Conservation (phyloP, 2,888 invertebrate species). For the Hartigia nigra region DNA sequence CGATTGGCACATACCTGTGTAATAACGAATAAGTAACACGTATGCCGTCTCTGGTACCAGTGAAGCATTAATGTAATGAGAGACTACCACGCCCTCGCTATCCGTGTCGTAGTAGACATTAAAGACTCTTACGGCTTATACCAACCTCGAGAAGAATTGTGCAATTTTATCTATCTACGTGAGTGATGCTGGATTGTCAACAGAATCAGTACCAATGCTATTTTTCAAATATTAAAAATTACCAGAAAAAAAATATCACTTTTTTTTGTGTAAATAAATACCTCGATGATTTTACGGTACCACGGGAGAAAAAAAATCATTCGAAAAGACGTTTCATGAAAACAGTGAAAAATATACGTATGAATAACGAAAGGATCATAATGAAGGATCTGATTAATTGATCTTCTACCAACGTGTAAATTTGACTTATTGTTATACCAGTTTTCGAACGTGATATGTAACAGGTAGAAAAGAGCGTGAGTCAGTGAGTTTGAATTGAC, state of each 20-base stretch:
- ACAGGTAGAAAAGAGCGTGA: background rate
- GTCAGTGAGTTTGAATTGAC: background rate
- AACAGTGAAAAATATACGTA: background rate
- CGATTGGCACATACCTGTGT: conserved; percentile 28
- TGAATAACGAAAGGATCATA: background rate
- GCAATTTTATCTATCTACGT: conserved; percentile 19
- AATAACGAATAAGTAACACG: conserved; percentile 32
- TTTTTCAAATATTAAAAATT: too few species aligned
- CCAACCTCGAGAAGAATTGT: conserved; percentile 21
- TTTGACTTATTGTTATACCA: background rate
- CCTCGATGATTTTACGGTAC: background rate
- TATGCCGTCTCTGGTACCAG: conserved; percentile 18
- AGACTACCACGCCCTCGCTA: conserved; percentile 35
- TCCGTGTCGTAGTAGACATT: background rate
- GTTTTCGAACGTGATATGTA: background rate
- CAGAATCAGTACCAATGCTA: background rate
- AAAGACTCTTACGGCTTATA: conserved; percentile 13
- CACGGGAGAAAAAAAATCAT: background rate
- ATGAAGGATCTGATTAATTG: background rate
- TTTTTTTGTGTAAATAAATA: background rate
- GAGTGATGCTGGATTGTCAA: background rate
- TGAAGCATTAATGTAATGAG: conserved; percentile 35
- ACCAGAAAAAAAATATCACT: too few species aligned
- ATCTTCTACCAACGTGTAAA: background rate
- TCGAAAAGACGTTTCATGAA: background rate